Percentiles rank a stretch among this genome's conserved stretches.
These are phyloP conservation scores for Brotula barbata DNA, from an alignment of 2,797 vertebrate genomes.

Conservation along the genomic window DNA sequence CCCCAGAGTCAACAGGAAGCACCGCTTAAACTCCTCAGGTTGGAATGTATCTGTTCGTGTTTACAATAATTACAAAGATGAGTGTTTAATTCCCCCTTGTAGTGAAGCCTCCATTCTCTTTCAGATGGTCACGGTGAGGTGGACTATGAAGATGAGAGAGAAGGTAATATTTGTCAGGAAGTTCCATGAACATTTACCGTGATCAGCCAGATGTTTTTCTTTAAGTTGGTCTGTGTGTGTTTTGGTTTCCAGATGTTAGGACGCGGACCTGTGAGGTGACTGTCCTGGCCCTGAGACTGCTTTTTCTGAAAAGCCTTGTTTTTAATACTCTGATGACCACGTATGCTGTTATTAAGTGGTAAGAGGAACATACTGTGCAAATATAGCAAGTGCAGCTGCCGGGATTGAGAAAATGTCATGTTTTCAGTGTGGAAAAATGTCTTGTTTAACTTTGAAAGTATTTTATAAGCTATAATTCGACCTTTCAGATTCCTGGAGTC, in stretches of 20 bases:
- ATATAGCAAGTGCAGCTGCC: no score
- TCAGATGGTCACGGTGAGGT: conserved; percentile 37
- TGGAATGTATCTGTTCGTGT: background rate
- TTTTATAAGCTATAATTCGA: background rate
- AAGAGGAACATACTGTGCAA: conserved; percentile 27
- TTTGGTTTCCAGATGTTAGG: conserved; percentile 54
- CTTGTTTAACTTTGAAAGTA: background rate
- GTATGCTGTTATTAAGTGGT: conserved; percentile 76
- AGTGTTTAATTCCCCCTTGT: no score
- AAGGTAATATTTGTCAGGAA: conserved; percentile 47
- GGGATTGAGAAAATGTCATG: background rate
- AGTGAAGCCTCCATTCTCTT: no score
- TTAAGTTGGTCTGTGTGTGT: conserved; percentile 21
- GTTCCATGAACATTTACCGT: background rate
- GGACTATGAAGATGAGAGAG: conserved; percentile 39
- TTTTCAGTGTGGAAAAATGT: no score
- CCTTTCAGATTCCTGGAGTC: conserved; percentile 55
- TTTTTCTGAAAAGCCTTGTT: conserved; percentile 73
- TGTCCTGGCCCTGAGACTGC: conserved; percentile 68
- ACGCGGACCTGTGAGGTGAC: conserved; percentile 65
- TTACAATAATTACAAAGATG: no score
- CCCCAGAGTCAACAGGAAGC: conserved; percentile 45
- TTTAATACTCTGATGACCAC: conserved; percentile 77
- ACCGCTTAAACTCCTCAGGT: conserved; percentile 50
- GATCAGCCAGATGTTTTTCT: background rate